Evolutionary conservation across 2,113 vertebrate species (phyloP), one percentile per base, ranked within the genome.

Genomic region (Trinectes maculatus): DNA sequence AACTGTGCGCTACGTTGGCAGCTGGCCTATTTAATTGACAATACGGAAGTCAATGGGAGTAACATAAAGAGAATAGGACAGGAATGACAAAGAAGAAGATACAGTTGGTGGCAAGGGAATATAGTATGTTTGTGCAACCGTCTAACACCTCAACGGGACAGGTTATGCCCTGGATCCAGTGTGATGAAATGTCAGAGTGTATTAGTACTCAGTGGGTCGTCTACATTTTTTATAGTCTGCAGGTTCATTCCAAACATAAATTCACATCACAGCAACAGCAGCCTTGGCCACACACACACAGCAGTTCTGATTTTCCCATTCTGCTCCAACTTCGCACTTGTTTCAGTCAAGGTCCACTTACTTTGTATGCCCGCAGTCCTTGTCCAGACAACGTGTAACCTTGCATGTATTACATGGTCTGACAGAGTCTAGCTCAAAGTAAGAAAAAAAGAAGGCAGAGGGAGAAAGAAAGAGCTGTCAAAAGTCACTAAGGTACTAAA

Each of bases 291-390:
- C 74, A 62, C 70, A 65, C 74, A 62, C 68, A 68, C 39, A 3
- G 61, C 65, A 51, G 33, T 73, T 71, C 42, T 22, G 28, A 31
- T 75, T 80, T 69, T 80, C 60, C 69, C 71, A 70, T 80, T 85
- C 70, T 69, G 61, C 83, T 64, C 57, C 76, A 80, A 73, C 71
- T 78, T 89, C 84, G 61, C 79, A 82, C 85, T 85, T 82, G 76
- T 87, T 89, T 82, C 77, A 76, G 85, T 84, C 81, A 84, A 73
- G 87, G 77, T 88, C 82, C 72, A 80, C 82, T 85, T 77, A 74
- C 73, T 86, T 80, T 83, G 55, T 73, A 74, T 81, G 85, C 74
- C 81, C 59, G 55, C 39, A 85, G 86, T 80, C 74, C 74, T 83
- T 71, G 80, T 87, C 77, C 56, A 61, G 79, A 83, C 74, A 74